Base-by-base conservation (phyloP, 2,113 vertebrate species). In the Chionomys nivalis region DNA sequence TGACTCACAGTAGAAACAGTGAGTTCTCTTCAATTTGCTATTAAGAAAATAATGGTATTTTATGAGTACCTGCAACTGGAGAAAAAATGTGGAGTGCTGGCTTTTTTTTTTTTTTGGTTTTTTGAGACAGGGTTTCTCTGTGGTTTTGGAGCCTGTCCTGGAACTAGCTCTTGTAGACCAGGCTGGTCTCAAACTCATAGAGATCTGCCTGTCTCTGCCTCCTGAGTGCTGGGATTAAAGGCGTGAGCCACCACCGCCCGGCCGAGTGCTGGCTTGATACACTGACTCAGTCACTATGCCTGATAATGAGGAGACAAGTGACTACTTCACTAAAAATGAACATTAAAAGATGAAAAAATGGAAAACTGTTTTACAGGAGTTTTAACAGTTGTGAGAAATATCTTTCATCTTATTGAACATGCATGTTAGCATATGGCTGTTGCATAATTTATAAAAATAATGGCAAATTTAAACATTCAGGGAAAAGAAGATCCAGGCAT, bases 401-500 rank as follows among this genome's bases (percentile, higher is more conserved):
- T 17, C 5, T 31, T 33, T 33, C 4, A 66, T 76, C 26, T 58
- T 31, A 47, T 24, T 24, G 61, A 86, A 63, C 9, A 8, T 31
- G 3, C 61, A 3, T 63, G 2, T 5, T 21, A 61, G 42, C 9
- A 63, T 21, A 33, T 24, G 61, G 4, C n/a, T 91, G 65, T 73
- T 55, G 16, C 19, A 36, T 13, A 42, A 5, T 33, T 72, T 47
- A 28, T 13, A 52, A 6, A 12, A 79, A 4, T 13, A 26, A 72
- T 36, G 13, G 3, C 8, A 49, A n/a, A 87, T 36, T 21, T 52
- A 16, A 73, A 7, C 0, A 39, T 70, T 9, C 39, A 23, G 47
- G 6, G 49, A 55, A 55, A 0, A 3, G 2, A 33, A 36, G 4
- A 44, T 17, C 4, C 4, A 83, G 3, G 13, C 3, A 55, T 16